Conservation (phyloP, 2,113 vertebrate species). For the Daphoenositta chrysoptera region DNA sequence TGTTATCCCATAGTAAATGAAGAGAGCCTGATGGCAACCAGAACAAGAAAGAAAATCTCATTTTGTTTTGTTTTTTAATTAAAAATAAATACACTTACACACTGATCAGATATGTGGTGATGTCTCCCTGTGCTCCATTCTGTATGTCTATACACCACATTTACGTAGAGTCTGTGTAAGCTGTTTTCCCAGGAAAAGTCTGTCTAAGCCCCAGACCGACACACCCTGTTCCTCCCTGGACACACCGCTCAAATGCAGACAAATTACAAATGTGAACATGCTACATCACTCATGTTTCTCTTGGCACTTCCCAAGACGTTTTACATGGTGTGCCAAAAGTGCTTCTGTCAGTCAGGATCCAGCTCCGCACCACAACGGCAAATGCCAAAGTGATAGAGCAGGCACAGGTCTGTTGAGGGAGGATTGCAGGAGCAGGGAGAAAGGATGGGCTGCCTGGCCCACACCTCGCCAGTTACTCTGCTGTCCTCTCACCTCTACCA, state of each 20-base stretch:
- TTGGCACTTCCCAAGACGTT: neutral
- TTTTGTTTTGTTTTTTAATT: neutral
- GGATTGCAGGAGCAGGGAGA: neutral
- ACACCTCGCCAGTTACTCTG: neutral
- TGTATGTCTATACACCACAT: neutral
- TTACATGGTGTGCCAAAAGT: neutral
- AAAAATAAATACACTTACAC: neutral
- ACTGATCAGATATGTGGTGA: neutral
- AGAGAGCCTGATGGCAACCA: conserved; percentile 13
- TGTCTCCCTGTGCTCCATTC: neutral
- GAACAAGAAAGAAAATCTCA: conserved; percentile 11
- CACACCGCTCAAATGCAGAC: neutral
- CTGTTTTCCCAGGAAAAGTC: neutral
- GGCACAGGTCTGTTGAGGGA: neutral
- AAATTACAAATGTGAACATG: conserved; percentile 11
- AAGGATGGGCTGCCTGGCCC: neutral
- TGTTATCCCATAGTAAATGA: conserved; percentile 7
- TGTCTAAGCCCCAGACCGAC: neutral
- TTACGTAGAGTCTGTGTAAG: neutral
- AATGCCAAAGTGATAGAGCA: neutral
- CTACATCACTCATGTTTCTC: conserved; percentile 20
- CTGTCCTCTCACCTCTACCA: neutral
- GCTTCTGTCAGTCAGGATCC: neutral
- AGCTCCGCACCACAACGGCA: neutral
- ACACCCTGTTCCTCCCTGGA: neutral